Evolutionary conservation across 2,113 vertebrate species (phyloP), one percentile per base, ranked within the genome.

Genomic region (Dissostichus mawsoni): DNA sequence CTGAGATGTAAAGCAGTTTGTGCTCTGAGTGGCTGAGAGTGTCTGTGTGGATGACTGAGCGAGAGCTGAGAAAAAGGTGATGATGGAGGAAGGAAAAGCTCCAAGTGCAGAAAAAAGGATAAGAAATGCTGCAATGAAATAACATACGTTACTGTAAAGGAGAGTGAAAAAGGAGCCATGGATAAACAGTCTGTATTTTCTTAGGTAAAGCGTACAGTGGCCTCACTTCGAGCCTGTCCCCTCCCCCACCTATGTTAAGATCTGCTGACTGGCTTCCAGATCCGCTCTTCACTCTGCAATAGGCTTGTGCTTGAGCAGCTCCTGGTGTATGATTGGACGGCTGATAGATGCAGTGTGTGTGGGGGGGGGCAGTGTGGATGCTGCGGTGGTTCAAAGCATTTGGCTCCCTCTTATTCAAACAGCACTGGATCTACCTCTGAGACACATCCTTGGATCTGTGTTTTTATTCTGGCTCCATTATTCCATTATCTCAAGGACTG

Each of bases 291-390:
- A 63, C 29, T 67, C 33, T 56, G 67, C 74, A 84, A 92, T n/a
- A n/a, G n/a, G n/a, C n/a, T 71, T 2, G 17, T 63, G 36, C n/a
- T n/a, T n/a, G n/a, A n/a, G n/a, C 53, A 14, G 80, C 76, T 83
- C 75, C 65, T 3, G 6, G 20, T 41, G n/a, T 84, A 63, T 81
- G 67, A 89, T 89, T 94, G 93, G 89, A 52, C 47, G 59, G 45
- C 29, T 64, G 68, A 36, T 29, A 44, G 47, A 78, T 64, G 73
- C 80, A 44, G 69, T 70, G 44, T 16, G 5, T 41, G 36, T 1
- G 36, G 7, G 36, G 5, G 36, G 29, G n/a, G 63, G 20, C 20
- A 87, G 18, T 71, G 73, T 91, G 82, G 80, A 88, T 88, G 78
- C 64, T 68, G 76, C 85, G 85, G 90, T 80, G 68, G 87, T 58